Conservation (phyloP, 1,140 invertebrate genomes). For the Linepithema humile region DNA sequence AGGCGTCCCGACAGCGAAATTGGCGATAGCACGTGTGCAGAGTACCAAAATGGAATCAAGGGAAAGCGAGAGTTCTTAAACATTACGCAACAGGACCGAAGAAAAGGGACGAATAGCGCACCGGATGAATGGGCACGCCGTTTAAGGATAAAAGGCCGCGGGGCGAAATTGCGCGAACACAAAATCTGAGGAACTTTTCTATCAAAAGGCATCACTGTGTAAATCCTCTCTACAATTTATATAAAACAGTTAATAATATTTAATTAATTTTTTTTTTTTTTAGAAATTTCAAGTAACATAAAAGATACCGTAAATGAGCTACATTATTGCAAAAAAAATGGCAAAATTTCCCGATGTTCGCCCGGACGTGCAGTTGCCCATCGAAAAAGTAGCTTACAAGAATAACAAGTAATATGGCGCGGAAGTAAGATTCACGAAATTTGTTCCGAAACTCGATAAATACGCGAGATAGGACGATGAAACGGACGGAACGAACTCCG, state of each 20-base stretch:
- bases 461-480: slow-evolving; percentile 18
- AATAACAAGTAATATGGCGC: not conserved
- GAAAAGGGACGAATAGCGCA: slow-evolving; percentile 32
- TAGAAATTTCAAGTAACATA: too few relatives aligned
- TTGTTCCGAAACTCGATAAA: slow-evolving; percentile 42
- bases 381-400: not conserved
- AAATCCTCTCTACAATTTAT: too few relatives aligned
- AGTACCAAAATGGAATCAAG: slow-evolving; percentile 59
- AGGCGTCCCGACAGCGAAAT: slow-evolving; percentile 65
- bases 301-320: not conserved
- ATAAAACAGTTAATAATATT: too few relatives aligned
- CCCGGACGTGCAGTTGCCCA: not conserved
- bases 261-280: too few relatives aligned
- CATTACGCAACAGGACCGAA: slow-evolving; percentile 58
- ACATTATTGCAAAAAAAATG: not conserved
- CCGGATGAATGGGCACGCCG: slow-evolving; percentile 33
- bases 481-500: slow-evolving; percentile 23
- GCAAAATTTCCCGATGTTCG: not conserved
- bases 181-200: not conserved
- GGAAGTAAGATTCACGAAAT: slow-evolving; percentile 16
- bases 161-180: not conserved
- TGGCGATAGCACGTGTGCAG: slow-evolving; percentile 69
- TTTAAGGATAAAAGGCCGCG: slow-evolving; percentile 23
- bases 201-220: too few relatives aligned
- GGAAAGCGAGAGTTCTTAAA: slow-evolving; percentile 61